A percentile compares a stretch with the other conserved stretches of the same genome.
Evolutionary conservation across 2,797 vertebrate species (phyloP).

Genomic region (Sebastes itinus): DNA sequence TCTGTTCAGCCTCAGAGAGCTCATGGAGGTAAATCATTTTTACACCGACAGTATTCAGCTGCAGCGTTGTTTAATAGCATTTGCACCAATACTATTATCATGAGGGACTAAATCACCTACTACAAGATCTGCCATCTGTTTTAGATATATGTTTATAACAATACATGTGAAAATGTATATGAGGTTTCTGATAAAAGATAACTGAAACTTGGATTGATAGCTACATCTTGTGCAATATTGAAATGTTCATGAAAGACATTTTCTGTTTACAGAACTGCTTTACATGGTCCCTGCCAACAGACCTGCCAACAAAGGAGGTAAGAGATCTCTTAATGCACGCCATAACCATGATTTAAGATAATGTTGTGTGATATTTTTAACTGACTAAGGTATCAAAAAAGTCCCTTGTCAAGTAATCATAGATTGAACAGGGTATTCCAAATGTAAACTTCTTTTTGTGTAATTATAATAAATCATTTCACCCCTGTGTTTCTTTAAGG

Average conservation of each 20-base stretch:
- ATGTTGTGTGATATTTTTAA: background rate
- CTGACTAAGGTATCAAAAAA: accelerated
- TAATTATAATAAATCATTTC: background rate
- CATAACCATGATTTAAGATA: background rate
- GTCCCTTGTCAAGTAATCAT: background rate
- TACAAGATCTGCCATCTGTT: background rate
- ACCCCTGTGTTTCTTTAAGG: conserved; percentile 28
- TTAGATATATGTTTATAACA: background rate
- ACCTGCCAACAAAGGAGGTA: conserved; percentile 40
- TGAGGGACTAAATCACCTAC: too few relatives aligned
- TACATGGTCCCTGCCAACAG: background rate
- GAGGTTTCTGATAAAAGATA: background rate
- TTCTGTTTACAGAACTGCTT: conserved; percentile 75
- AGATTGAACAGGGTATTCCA: background rate
- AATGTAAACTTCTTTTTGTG: background rate
- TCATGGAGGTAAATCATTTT: conserved; percentile 69
- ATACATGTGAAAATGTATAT: background rate
- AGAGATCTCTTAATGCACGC: background rate
- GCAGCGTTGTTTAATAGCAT: background rate
- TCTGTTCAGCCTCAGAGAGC: conserved; percentile 57
- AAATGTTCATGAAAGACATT: background rate
- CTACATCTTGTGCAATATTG: background rate
- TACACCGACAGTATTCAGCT: background rate
- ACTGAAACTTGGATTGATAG: background rate
- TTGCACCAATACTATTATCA: background rate